These are phyloP conservation scores for Poeciliopsis turrubarensis DNA, from an alignment of 2,113 vertebrate species.

Conservation along the genomic window DNA sequence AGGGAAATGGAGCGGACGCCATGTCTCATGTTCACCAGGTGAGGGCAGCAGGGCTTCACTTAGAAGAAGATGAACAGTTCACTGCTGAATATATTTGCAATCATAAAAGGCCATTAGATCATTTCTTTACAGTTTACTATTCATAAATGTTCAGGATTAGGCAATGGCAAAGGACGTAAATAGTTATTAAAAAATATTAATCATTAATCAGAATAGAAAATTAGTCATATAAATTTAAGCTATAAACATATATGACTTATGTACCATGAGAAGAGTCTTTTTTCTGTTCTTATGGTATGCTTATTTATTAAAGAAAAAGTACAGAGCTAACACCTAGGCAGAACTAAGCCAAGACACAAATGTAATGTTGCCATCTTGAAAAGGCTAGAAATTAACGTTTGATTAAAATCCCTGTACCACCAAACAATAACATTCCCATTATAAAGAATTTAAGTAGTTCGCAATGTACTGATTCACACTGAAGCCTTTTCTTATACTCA, in stretches of 20 bases:
- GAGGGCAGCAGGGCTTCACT: slow-evolving; percentile 75
- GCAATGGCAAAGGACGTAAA: neutral
- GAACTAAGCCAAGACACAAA: neutral
- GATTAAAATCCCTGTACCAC: neutral
- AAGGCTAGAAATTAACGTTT: neutral
- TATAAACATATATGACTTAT: no score
- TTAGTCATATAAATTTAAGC: no score
- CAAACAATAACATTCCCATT: neutral
- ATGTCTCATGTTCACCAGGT: slow-evolving; percentile 95
- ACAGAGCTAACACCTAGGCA: neutral
- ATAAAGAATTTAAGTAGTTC: neutral
- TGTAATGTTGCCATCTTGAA: neutral
- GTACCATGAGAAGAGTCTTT: no score
- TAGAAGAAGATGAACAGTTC: neutral
- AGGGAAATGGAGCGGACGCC: slow-evolving; percentile 96
- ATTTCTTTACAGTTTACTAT: neutral
- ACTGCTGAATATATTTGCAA: neutral
- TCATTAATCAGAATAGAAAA: no score
- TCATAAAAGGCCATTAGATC: neutral
- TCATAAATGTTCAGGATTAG: neutral
- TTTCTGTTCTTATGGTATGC: neutral
- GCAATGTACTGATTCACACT: no score
- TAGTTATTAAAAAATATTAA: neutral
- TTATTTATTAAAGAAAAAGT: neutral
- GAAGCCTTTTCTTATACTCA: no score